Evolutionary conservation across 2,888 invertebrate genomes (phyloP), one percentile per base, ranked within the genome.

Genomic region (Stictocephala bisonia): DNA sequence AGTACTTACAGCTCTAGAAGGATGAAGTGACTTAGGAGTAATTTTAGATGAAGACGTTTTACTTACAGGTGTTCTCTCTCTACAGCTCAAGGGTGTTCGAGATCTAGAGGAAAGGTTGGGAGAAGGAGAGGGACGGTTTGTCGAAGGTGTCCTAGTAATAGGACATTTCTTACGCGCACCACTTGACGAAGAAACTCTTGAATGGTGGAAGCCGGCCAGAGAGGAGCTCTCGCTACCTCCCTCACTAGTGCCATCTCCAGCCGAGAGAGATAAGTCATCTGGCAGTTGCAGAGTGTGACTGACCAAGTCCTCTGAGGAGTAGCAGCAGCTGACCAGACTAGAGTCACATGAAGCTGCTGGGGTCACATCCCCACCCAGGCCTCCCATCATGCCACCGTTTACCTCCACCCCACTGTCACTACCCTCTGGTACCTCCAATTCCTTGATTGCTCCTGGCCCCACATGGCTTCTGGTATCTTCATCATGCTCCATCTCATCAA

Each of bases 331-430:
- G 22, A 92, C 90, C 74, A 93, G 88, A 77, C 93, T 93, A 44
- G 93, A 93, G 77, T 92, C 92, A 81, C 92, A 92, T 1, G 76
- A 75, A 7, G 68, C 75, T 20, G 72, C 77, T 9, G 75, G 76
- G 4, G 75, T 76, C 2, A 71, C 76, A 27, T 71, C 77, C 15
- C 72, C 73, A n/a, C 69, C 75, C 7, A 68, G 69, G 15, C 71
- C 74, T 7, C 72, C 69, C 22, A 60, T 31, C 6, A 41, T 22
- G 18, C 64, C 50, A 1, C 75, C 72, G 53, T 75, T 75, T 22
- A 75, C 68, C 81, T 93, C 93, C 15, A 93, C 91, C 3, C 93
- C 94, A 80, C 93, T 93, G 81, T 93, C 93, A 82, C 92, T 93
- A 73, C 93, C 93, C 75, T 92, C 91, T 40, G 60, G 60, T 40